Evolutionary conservation across 53 echinoderm and acorn worm genomes (phyloP).

Genomic region (Holothuria leucospilota): DNA sequence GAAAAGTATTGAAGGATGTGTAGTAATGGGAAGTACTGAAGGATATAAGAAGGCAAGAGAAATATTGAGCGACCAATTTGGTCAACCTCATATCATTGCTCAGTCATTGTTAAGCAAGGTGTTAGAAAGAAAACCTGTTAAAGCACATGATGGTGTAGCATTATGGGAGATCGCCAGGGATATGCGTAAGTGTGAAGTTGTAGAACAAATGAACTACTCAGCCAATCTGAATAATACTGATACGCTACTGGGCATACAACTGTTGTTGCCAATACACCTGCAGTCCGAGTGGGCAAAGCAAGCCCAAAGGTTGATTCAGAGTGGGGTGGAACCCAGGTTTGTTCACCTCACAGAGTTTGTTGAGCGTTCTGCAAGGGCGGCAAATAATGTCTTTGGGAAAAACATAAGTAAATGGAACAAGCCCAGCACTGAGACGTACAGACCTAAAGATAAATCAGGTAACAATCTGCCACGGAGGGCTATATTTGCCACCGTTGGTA

Average conservation of each 20-base stretch:
- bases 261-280: slow-evolving; percentile 38
- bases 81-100: slow-evolving; percentile 54
- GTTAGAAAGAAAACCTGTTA: slow-evolving; percentile 11
- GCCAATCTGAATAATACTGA: slow-evolving; percentile 44
- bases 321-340: slow-evolving; percentile 32
- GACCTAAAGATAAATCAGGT: too few relatives aligned
- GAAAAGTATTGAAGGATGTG: slow-evolving; percentile 55
- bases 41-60: slow-evolving; percentile 40
- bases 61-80: slow-evolving; percentile 57
- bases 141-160: slow-evolving; percentile 39
- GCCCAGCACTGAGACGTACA: too few relatives aligned
- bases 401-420: slow-evolving; percentile 25
- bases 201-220: slow-evolving; percentile 32
- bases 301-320: slow-evolving; percentile 16
- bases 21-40: slow-evolving; percentile 10
- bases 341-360: slow-evolving; percentile 49
- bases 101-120: slow-evolving; percentile 34
- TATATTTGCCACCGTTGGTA: slow-evolving; percentile 18
- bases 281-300: slow-evolving; percentile 40
- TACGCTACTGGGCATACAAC: slow-evolving; percentile 48
- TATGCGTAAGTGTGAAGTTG: slow-evolving; percentile 45
- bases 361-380: slow-evolving; percentile 23
- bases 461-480: too few relatives aligned
- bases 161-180: slow-evolving; percentile 37
- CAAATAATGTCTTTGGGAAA: slow-evolving; percentile 57